phyloP scores from a whole-genome alignment of 92 coral and sea anemone genomes.

The Phenganax marumi region DNA sequence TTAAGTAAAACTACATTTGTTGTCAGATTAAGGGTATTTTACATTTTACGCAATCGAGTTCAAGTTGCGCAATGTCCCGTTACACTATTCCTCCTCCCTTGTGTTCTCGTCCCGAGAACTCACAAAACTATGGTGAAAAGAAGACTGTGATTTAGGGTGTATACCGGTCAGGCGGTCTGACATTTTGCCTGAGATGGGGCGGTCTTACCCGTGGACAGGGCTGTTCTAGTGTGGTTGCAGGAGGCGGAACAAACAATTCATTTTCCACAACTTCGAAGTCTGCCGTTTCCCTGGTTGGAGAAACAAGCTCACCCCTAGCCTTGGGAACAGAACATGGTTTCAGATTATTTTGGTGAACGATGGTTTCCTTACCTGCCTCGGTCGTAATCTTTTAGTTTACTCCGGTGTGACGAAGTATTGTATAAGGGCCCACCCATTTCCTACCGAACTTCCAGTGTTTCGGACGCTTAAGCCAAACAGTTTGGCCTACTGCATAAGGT shows the following conservation, averaged over 20 bases:
- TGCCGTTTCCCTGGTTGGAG: no score
- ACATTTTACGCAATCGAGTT: no score
- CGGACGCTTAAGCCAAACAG: slow-evolving; percentile 35
- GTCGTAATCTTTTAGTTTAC: neutral
- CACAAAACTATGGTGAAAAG: neutral
- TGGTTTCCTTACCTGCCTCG: neutral
- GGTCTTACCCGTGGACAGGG: no score
- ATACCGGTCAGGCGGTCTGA: slow-evolving; percentile 11
- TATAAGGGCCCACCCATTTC: slow-evolving; percentile 31
- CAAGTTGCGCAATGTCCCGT: neutral
- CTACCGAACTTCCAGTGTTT: slow-evolving; percentile 28
- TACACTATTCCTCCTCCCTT: slow-evolving; percentile 19
- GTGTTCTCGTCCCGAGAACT: slow-evolving; percentile 24
- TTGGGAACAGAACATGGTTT: no score
- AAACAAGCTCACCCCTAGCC: no score
- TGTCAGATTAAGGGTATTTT: no score
- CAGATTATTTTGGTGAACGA: slow-evolving; percentile 28
- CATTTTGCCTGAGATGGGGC: no score
- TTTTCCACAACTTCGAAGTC: no score
- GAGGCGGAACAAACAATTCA: no score
- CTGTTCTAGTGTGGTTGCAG: no score
- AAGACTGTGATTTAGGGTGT: neutral
- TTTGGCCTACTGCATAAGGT: slow-evolving; percentile 19
- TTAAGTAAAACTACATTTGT: no score
- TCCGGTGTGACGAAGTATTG: neutral